A percentile compares a stretch with the other conserved stretches of the same genome.
Conservation (phyloP, 2,797 vertebrate species). For the Carduelis carduelis region DNA sequence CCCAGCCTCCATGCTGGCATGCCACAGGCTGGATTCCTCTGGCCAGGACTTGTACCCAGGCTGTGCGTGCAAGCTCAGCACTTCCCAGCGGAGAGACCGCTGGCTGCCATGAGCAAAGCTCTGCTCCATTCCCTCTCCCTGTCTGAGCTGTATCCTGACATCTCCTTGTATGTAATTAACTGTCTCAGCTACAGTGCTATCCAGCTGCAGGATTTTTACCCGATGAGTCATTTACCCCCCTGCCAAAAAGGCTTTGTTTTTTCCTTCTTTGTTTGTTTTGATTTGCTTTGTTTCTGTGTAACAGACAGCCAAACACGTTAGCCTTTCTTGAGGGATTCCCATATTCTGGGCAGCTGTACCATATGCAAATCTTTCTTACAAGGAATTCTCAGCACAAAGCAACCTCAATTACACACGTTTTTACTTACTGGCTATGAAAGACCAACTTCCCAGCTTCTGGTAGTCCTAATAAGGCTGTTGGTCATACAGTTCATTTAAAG, state of each 20-base stretch:
- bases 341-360: neutral
- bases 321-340: neutral
- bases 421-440: neutral
- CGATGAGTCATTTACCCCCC: neutral
- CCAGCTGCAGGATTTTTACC: conserved; percentile 36
- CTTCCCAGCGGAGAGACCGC: neutral
- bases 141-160: neutral
- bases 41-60: neutral
- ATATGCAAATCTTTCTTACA: neutral
- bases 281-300: conserved; percentile 16
- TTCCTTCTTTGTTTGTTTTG: neutral
- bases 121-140: neutral
- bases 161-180: conserved; percentile 15
- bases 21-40: neutral
- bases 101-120: neutral
- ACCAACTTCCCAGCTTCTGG: neutral
- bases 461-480: neutral
- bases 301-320: neutral
- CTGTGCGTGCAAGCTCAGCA: neutral
- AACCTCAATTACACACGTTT: neutral
- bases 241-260: conserved; percentile 27
- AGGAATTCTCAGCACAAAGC: neutral
- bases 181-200: neutral
- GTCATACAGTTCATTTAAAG: neutral
- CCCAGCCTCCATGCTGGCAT: neutral